phyloP scores from a whole-genome alignment of 1,140 invertebrate species.

The Rhagoletis zephyria region DNA sequence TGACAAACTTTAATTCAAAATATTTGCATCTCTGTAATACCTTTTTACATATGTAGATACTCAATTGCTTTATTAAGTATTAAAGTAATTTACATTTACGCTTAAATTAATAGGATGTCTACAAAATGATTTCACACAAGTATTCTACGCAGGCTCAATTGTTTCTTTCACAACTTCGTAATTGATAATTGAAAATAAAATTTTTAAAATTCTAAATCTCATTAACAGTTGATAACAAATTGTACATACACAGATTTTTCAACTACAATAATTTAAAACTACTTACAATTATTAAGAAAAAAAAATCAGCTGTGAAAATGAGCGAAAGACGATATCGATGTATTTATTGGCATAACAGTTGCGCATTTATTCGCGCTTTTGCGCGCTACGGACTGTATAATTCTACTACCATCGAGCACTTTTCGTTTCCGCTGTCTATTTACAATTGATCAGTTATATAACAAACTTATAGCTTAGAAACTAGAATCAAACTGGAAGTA shows the following conservation, averaged over 20 bases:
- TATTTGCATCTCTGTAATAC: no score
- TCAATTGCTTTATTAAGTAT: background rate
- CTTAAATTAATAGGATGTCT: background rate
- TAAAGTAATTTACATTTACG: background rate
- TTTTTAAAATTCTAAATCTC: background rate
- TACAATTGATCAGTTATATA: background rate
- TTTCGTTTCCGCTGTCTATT: background rate
- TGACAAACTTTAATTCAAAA: no score
- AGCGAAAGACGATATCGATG: no score
- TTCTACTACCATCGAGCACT: background rate
- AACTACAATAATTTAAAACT: constrained; percentile 27
- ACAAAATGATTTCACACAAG: background rate
- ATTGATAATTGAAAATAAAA: constrained; percentile 19
- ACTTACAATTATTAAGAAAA: background rate
- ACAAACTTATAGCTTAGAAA: background rate
- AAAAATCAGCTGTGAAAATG: no score
- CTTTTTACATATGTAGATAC: no score
- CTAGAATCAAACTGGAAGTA: background rate
- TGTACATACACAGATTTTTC: constrained; percentile 9
- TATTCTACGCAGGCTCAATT: background rate
- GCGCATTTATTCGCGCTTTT: no score
- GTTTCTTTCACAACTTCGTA: background rate
- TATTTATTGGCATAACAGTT: no score
- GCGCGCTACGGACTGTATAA: background rate
- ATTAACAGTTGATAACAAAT: background rate